Evolutionary conservation across 2,888 invertebrate genomes (phyloP).

Genomic region (Aleiodes leptofemur): DNA sequence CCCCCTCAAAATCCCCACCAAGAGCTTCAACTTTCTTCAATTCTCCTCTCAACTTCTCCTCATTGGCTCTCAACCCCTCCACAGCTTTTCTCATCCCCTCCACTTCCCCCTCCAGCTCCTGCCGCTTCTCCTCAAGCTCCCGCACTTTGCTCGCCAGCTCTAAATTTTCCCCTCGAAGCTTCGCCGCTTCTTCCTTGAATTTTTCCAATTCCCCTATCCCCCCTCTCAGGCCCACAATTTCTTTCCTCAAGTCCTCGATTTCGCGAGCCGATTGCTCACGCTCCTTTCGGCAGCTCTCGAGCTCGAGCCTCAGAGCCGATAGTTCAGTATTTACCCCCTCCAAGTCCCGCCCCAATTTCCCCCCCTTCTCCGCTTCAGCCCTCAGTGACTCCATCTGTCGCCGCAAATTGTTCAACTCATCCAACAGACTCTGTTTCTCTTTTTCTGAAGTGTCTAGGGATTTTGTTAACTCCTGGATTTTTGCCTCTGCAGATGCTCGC

Average conservation of each 20-base stretch:
- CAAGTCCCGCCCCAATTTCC: slow-evolving; percentile 39
- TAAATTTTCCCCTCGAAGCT: slow-evolving; percentile 9
- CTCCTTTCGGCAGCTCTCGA: slow-evolving; percentile 5
- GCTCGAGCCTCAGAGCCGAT: slow-evolving; percentile 23
- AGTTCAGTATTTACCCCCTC: not conserved
- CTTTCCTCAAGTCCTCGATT: slow-evolving; percentile 19
- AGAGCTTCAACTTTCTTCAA: slow-evolving; percentile 27
- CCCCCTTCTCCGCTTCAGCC: slow-evolving; percentile 39
- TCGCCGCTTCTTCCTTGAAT: slow-evolving; percentile 43
- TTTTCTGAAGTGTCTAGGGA: slow-evolving; percentile 44
- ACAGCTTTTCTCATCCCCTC: slow-evolving; percentile 32
- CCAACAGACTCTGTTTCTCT: slow-evolving; percentile 48
- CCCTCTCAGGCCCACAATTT: slow-evolving; percentile 26
- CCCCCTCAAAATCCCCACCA: slow-evolving; percentile 28
- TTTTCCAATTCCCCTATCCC: slow-evolving; percentile 45
- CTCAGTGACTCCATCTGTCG: slow-evolving; percentile 42
- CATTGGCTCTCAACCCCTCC: slow-evolving; percentile 13
- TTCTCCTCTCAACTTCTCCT: slow-evolving; percentile 27
- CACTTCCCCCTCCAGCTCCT: not conserved
- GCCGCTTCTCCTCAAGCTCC: not conserved
- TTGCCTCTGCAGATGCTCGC: slow-evolving; percentile 30
- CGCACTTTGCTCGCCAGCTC: not conserved
- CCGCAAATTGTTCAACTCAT: slow-evolving; percentile 50
- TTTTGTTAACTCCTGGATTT: slow-evolving; percentile 39
- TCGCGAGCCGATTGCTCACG: slow-evolving; percentile 5